Conservation (phyloP, 2,888 invertebrate species). For the Idaea biselata region DNA sequence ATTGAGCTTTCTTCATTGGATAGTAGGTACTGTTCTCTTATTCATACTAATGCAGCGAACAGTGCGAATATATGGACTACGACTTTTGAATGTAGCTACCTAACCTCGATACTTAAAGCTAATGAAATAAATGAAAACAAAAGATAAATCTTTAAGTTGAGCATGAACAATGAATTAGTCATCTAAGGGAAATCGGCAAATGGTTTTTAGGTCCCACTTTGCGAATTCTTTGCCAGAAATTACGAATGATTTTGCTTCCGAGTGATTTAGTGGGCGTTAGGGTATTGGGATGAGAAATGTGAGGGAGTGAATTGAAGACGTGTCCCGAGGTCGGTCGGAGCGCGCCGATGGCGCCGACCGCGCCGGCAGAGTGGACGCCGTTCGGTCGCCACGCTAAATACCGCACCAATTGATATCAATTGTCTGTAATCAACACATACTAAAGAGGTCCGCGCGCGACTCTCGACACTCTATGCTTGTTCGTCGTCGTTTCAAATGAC, state of each 20-base stretch:
- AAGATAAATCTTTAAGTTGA: too few species aligned
- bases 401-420: neutral
- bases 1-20: too few species aligned
- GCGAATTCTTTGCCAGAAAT: slow-evolving; percentile 8
- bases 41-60: too few species aligned
- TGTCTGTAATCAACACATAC: neutral
- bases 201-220: slow-evolving; percentile 4
- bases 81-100: too few species aligned
- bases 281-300: neutral
- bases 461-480: neutral
- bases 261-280: slow-evolving; percentile 8
- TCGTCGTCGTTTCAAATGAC: too few species aligned
- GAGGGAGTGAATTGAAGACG: neutral
- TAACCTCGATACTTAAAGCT: too few species aligned
- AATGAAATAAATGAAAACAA: too few species aligned
- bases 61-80: too few species aligned
- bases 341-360: neutral
- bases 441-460: neutral
- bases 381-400: neutral
- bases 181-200: neutral
- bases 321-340: neutral
- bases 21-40: too few species aligned
- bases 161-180: slow-evolving; percentile 4
- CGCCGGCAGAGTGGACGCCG: neutral
- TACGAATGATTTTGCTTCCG: slow-evolving; percentile 10